Conservation (phyloP, 2,113 vertebrate genomes). For the Dissostichus mawsoni region DNA sequence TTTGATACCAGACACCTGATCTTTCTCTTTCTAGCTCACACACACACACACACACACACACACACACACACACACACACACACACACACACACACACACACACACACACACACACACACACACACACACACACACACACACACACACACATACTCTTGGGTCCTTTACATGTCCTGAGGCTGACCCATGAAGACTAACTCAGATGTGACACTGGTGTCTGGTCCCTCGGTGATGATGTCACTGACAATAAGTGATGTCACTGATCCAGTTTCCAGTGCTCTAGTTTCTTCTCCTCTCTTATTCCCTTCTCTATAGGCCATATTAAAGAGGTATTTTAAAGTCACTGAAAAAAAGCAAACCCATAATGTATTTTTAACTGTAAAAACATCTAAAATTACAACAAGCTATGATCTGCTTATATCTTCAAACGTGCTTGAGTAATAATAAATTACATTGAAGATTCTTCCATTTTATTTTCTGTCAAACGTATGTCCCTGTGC, state of each 20-base stretch:
- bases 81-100: constrained; percentile 34
- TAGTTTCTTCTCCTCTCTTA: constrained; percentile 8
- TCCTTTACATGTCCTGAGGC: constrained; percentile 67
- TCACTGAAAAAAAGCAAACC: not conserved
- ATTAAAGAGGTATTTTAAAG: not conserved
- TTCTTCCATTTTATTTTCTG: not conserved
- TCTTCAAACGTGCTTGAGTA: too few relatives aligned
- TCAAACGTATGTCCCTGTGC: too few relatives aligned
- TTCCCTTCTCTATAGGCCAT: not conserved
- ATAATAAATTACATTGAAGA: not conserved
- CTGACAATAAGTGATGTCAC: constrained; percentile 57
- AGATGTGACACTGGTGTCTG: constrained; percentile 63
- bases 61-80: constrained; percentile 33
- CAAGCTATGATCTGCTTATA: not conserved
- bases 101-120: constrained; percentile 13
- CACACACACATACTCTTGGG: constrained; percentile 4
- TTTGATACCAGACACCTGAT: constrained; percentile 80
- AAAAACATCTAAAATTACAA: not conserved
- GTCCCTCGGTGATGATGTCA: constrained; percentile 75
- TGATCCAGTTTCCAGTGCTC: constrained; percentile 13
- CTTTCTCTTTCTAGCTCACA: constrained; percentile 30
- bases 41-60: constrained; percentile 8
- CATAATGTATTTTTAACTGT: not conserved
- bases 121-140: too few relatives aligned
- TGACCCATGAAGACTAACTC: constrained; percentile 50